A percentile compares a stretch with the other conserved stretches of the same genome.
These are phyloP conservation scores for Drosophila colorata DNA, from an alignment of 2,888 invertebrate genomes.

Conservation along the genomic window DNA sequence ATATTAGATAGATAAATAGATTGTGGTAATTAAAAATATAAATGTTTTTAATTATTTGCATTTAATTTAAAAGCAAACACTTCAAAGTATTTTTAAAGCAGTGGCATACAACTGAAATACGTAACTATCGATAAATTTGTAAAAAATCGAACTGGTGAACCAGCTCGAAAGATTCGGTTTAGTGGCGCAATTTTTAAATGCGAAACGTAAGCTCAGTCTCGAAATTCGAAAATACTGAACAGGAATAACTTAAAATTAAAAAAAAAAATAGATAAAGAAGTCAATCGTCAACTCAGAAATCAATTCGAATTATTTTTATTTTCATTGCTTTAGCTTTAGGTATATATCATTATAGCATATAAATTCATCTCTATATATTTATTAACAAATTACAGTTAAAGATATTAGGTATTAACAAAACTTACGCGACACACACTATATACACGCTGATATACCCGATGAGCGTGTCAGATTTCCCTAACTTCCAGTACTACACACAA, in stretches of 20 bases:
- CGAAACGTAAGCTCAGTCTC: too few species aligned
- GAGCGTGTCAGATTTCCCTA: slow-evolving; percentile 3
- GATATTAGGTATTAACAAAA: slow-evolving; percentile 29
- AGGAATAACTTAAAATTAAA: too few species aligned
- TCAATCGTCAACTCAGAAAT: not conserved
- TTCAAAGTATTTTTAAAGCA: too few species aligned
- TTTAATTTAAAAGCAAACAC: too few species aligned
- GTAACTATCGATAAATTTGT: not conserved
- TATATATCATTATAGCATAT: slow-evolving; percentile 28
- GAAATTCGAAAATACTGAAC: too few species aligned
- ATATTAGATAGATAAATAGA: too few species aligned
- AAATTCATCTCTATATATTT: slow-evolving; percentile 52
- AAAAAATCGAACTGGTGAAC: not conserved
- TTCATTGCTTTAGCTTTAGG: slow-evolving; percentile 10
- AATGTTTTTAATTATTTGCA: too few species aligned
- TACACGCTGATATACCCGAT: not conserved
- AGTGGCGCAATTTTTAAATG: not conserved
- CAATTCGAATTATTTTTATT: slow-evolving; percentile 20
- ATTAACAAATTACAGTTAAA: slow-evolving; percentile 34
- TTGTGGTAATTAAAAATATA: too few species aligned
- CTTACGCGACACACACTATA: slow-evolving; percentile 13
- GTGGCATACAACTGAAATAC: not conserved
- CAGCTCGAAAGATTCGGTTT: not conserved
- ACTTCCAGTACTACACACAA: slow-evolving; percentile 28
- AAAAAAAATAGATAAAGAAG: too few species aligned